These are phyloP conservation scores for Ethmia dodecea DNA, from an alignment of 2,888 invertebrate genomes.

Conservation along the genomic window DNA sequence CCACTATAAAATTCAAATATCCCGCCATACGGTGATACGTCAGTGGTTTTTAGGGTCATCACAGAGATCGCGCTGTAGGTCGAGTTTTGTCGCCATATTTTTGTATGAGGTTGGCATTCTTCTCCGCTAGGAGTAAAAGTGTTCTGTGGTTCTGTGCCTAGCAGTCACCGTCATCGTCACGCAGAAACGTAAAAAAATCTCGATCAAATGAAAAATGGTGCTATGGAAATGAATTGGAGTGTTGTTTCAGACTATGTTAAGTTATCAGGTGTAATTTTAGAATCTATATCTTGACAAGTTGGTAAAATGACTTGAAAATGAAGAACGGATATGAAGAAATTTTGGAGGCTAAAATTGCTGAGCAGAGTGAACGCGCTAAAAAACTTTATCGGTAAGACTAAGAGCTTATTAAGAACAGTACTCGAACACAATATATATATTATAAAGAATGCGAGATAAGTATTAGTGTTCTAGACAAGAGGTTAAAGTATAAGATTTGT, in stretches of 20 bases:
- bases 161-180: conserved; percentile 1
- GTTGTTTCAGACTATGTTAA: conserved; percentile 23
- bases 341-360: conserved; percentile 63
- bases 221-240: conserved; percentile 46
- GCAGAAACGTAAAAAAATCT: conserved; percentile 4
- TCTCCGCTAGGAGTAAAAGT: too few species aligned
- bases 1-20: too few species aligned
- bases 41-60: too few species aligned
- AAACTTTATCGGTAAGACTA: conserved; percentile 73
- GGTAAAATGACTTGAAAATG: conserved; percentile 74
- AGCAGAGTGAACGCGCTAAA: conserved; percentile 68
- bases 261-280: conserved; percentile 32
- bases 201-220: conserved; percentile 31
- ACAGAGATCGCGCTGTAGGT: too few species aligned
- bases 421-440: too few species aligned
- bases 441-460: neutral
- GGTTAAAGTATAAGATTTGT: too few species aligned
- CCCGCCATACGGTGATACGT: too few species aligned
- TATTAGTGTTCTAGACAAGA: neutral
- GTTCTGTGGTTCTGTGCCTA: too few species aligned
- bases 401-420: too few species aligned
- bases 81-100: too few species aligned
- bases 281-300: conserved; percentile 58
- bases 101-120: too few species aligned
- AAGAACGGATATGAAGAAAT: conserved; percentile 62